Conservation (phyloP, 2,888 invertebrate genomes). For the Dasypolia templi region DNA sequence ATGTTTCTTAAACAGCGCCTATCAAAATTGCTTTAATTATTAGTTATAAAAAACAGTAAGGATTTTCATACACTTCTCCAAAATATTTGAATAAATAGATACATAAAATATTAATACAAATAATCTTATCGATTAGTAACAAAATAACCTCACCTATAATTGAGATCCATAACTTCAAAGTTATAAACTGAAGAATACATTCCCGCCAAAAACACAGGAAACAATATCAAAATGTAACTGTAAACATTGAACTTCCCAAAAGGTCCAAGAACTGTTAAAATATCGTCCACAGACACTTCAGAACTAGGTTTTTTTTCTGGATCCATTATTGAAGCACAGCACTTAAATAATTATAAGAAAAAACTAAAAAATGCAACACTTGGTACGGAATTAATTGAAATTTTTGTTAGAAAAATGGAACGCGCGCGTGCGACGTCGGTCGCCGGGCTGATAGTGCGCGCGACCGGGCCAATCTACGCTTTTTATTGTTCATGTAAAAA, state of each 20-base stretch:
- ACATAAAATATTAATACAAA: conserved; percentile 9
- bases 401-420: conserved; percentile 66
- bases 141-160: conserved; percentile 80
- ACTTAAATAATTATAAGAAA: conserved; percentile 41
- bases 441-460: conserved; percentile 79
- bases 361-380: conserved; percentile 44
- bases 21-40: neutral
- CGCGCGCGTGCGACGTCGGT: conserved; percentile 74
- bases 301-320: conserved; percentile 80
- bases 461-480: conserved; percentile 71
- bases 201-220: conserved; percentile 85
- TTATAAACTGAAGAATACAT: conserved; percentile 88
- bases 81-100: neutral
- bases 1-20: neutral
- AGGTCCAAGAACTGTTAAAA: conserved; percentile 83
- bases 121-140: neutral
- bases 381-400: conserved; percentile 57
- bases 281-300: conserved; percentile 87
- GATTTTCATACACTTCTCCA: neutral
- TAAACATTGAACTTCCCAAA: conserved; percentile 85
- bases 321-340: conserved; percentile 79
- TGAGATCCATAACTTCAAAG: conserved; percentile 87
- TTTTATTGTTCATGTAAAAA: conserved; percentile 83
- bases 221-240: conserved; percentile 82
- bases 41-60: neutral